Evolutionary conservation across 1,140 invertebrate genomes (phyloP).

Genomic region (Radopholus similis): DNA sequence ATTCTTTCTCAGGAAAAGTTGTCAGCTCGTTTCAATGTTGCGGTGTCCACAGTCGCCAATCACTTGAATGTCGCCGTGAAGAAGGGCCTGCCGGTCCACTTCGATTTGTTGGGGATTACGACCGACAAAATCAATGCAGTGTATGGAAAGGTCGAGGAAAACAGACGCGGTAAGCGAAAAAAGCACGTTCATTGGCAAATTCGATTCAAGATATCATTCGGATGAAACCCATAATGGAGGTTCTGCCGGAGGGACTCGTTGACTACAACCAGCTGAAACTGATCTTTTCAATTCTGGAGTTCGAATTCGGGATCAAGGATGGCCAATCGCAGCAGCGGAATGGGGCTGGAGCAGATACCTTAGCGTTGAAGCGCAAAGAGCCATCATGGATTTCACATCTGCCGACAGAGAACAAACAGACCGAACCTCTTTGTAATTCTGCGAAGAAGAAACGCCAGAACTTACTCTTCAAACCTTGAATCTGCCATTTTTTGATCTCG

Average conservation of each 20-base stretch:
- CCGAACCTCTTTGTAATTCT: no score
- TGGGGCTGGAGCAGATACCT: neutral
- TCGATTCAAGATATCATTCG: slow-evolving; percentile 26
- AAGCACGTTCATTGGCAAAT: no score
- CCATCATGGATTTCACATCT: slow-evolving; percentile 1
- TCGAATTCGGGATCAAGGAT: slow-evolving; percentile 32
- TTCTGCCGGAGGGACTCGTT: slow-evolving; percentile 9
- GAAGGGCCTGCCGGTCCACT: slow-evolving; percentile 16
- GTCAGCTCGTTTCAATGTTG: neutral
- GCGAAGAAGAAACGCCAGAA: no score
- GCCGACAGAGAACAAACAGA: no score
- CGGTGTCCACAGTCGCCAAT: slow-evolving; percentile 10
- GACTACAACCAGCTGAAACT: slow-evolving; percentile 23
- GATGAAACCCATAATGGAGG: slow-evolving; percentile 30
- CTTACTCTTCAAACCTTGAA: no score
- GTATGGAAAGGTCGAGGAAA: slow-evolving; percentile 10
- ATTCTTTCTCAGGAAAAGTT: slow-evolving; percentile 10
- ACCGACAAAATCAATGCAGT: slow-evolving; percentile 2
- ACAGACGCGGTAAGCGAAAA: slow-evolving; percentile 17
- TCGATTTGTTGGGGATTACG: slow-evolving; percentile 10
- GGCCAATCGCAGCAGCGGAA: no score
- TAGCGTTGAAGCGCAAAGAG: neutral
- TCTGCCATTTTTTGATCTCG: no score
- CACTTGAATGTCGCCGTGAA: slow-evolving; percentile 12
- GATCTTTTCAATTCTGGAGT: slow-evolving; percentile 29